Base-by-base conservation (phyloP, 2,113 vertebrate genomes). In the Zosterops pallidus region DNA sequence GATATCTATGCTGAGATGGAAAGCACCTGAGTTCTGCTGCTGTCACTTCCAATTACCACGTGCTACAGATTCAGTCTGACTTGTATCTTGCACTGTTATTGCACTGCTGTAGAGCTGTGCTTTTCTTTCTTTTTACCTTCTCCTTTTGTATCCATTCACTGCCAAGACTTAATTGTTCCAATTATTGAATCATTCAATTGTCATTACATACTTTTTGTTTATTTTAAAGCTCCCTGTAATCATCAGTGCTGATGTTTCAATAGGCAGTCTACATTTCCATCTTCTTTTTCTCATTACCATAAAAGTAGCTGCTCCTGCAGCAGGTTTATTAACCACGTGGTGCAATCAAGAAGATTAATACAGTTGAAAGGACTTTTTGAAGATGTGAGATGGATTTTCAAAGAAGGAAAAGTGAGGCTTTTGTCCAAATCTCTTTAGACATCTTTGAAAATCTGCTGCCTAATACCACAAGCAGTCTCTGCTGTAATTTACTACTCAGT, bases 161-260 rank as follows among this genome's bases (percentile, higher is more conserved):
- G 33, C 76, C 92, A 67, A 60, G 28, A 50, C 37, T 6, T 81
- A 94, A 96, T 90, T 67, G 26, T 60, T 93, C 31, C 70, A 86
- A 86, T 95, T 94, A 94, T 65, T 37, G 78, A 90, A 63, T 93
- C 94, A 37, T 91, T 95, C 91, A 60, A 57, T 67, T 89, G 37
- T 79, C n/a, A 74, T 94, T 80, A 75, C 71, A 55, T 83, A 50
- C 21, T 76, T 64, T 71, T 59, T 67, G 76, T 84, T 76, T 75
- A 76, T 90, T 44, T 64, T 89, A 89, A 91, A 86, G 50, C 81
- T 77, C 64, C 37, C 46, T 89, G 49, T 55, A 68, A 75, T 94
- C 59, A 91, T 41, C 60, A 29, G 3, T 46, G 72, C 46, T 83
- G 83, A 57, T 12, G 9, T 71, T 81, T 84, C 83, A 49, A 15